A percentile compares a stretch with the other conserved stretches of the same genome.
Evolutionary conservation across 2,797 vertebrate genomes (phyloP).

Genomic region (Coccyzus lansbergi): DNA sequence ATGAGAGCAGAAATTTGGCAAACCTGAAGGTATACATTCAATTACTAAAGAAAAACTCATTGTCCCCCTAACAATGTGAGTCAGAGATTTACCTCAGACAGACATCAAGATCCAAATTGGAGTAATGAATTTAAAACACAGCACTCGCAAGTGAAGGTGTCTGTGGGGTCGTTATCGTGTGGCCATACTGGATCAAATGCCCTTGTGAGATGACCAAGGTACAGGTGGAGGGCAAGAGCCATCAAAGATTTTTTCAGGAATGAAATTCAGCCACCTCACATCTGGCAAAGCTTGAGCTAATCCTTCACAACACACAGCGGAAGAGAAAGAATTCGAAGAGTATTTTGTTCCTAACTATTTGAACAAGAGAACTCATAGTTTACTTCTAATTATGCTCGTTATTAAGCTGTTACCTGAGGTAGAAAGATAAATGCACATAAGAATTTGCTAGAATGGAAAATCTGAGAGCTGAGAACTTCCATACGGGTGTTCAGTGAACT

Average conservation of each 20-base stretch:
- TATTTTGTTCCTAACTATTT: background rate
- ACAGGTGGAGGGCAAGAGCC: background rate
- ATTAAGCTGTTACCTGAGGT: background rate
- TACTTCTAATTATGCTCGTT: background rate
- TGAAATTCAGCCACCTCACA: background rate
- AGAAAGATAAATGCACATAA: background rate
- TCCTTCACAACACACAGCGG: background rate
- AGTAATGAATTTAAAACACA: background rate
- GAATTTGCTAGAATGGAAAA: background rate
- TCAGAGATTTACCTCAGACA: background rate
- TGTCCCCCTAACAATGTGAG: background rate
- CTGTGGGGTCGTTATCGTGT: background rate
- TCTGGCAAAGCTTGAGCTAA: background rate
- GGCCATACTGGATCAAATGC: background rate
- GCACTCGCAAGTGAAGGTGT: background rate
- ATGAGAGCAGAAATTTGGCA: background rate
- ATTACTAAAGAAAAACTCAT: background rate
- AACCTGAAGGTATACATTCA: background rate
- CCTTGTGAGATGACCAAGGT: background rate
- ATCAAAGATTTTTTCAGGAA: background rate
- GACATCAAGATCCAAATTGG: background rate
- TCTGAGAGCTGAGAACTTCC: background rate
- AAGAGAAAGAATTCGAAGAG: background rate
- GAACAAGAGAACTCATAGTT: background rate
- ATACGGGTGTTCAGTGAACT: fast-evolving